Evolutionary conservation across 2,888 invertebrate genomes (phyloP), one percentile per base, ranked within the genome.

Genomic region (Diplazon laetatorius): DNA sequence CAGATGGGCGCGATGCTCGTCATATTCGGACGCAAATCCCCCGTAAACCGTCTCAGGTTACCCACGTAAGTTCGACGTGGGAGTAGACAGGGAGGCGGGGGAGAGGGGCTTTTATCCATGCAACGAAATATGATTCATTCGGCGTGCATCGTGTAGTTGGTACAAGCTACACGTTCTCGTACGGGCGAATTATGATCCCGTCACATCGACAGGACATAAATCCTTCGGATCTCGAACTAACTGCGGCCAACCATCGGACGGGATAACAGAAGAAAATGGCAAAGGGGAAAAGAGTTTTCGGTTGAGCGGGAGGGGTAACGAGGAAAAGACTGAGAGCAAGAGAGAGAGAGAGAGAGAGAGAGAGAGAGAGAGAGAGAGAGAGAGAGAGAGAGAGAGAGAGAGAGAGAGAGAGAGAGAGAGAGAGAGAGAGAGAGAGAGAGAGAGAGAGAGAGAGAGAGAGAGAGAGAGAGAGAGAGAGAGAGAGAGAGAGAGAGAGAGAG

Each of bases 11-110:
- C 65, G 75, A 82, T 78, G 78, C 76, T 82, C 82, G 78, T 84
- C 83, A 82, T 84, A 84, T 84, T 85, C 80, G 77, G 82, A 83
- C 82, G 76, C 75, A 87, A 87, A 89, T 86, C 87, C 85, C 85
- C 83, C 70, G 62, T 79, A 82, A 82, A 82, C 74, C 81, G 76
- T 87, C 86, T 89, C 87, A 76, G 82, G 86, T 89, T 89, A 86
- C 86, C 72, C 70, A 30, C 62, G 59, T 75, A 66, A 76, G 78
- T 69, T 37, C 59, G 63, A 66, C 60, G 66, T 55, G 79, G 74
- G n/a, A n/a, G n/a, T n/a, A n/a, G n/a, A n/a, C n/a, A n/a, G n/a
- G n/a, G n/a, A n/a, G n/a, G n/a, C n/a, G n/a, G n/a, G n/a, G n/a
- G n/a, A n/a, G n/a, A n/a, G n/a, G 78, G 80, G 2, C 30, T 30